Base-by-base conservation (phyloP, 1,140 invertebrate species). In the Eufriesea mexicana region DNA sequence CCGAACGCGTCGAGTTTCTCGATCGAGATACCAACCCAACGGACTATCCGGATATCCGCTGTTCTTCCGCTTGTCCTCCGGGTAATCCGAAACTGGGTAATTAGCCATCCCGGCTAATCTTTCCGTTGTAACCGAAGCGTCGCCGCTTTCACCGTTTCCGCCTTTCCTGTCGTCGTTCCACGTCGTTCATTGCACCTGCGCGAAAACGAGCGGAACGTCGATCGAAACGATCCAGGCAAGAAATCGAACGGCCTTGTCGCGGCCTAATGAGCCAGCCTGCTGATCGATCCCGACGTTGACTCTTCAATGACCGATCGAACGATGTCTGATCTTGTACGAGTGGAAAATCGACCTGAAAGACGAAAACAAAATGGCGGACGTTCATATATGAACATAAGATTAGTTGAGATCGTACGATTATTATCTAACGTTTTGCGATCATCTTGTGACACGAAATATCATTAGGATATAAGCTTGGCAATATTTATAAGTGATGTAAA, bases 21-120 rank as follows among this genome's bases (percentile, higher is more conserved):
- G n/a, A n/a, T n/a, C n/a, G n/a, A n/a, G n/a, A n/a, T n/a, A n/a
- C n/a, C n/a, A n/a, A n/a, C n/a, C n/a, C n/a, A n/a, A n/a, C n/a
- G n/a, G n/a, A n/a, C 20, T 23, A 55, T 49, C 42, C 80, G 73
- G 73, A 83, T 83, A 70, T 83, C 73, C 64, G 80, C 70, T 70
- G 59, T 66, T 59, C 35, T 55, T 55, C n/a, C 51, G 42, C 57
- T 45, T 51, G 72, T 74, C 42, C 71, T 68, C 51, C 51, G 51
- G 59, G 64, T 84, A 84, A 85, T 68, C 68, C 72, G 81, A 73
- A 76, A 85, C 61, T 75, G 66, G 55, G 47, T 71, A 75, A 86
- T 88, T 87, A 76, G 66, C 68, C 83, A 82, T 23, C 72, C 54
- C 71, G 79, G 68, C 83, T 88, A 88, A 88, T 87, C 87, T 88